Percentiles rank a stretch among this genome's conserved stretches.
Conservation (phyloP, 2,113 vertebrate species). For the Dicentrarchus labrax region DNA sequence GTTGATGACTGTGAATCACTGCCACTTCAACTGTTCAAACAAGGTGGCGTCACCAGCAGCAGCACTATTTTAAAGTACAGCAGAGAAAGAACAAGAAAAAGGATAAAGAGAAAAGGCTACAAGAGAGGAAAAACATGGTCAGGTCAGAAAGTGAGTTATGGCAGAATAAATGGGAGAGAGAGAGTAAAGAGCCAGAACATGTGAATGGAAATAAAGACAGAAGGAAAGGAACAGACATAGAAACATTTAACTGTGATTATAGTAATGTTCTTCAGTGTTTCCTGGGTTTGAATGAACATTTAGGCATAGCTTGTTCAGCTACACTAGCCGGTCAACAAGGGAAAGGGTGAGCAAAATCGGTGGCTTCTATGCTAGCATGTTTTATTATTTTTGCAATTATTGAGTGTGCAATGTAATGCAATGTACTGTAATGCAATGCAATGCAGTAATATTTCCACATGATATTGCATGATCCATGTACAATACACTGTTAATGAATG, state of each 20-base stretch:
- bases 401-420: constrained; percentile 12
- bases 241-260: background rate
- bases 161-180: background rate
- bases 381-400: background rate
- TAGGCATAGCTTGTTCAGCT: constrained; percentile 6
- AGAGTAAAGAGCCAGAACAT: background rate
- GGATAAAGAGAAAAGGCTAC: background rate
- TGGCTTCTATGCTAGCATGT: no score
- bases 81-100: constrained; percentile 1
- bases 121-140: background rate
- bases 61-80: constrained; percentile 42
- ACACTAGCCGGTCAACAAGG: background rate
- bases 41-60: constrained; percentile 32
- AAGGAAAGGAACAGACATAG: background rate
- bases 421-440: constrained; percentile 2
- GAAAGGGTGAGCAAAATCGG: background rate
- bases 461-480: background rate
- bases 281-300: background rate
- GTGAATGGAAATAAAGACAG: background rate
- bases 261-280: background rate
- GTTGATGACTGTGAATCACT: constrained; percentile 70
- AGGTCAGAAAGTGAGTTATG: background rate
- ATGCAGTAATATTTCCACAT: background rate
- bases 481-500: constrained; percentile 16
- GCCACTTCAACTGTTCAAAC: constrained; percentile 46